Conservation (phyloP, 1,140 invertebrate genomes). For the Dinoponera quadriceps region DNA sequence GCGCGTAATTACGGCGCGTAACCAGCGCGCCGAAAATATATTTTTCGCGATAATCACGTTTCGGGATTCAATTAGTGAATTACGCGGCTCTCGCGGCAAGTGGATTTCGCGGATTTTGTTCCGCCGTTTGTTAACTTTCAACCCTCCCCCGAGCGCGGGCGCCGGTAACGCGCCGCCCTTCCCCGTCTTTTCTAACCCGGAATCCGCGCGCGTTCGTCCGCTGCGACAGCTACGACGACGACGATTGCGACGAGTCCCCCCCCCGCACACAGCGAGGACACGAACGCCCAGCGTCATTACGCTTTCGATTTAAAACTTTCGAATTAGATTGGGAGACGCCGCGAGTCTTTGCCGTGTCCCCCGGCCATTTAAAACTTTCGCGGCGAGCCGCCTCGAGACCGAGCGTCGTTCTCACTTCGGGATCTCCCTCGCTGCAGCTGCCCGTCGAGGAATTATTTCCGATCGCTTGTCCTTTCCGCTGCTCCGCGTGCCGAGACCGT, state of each 20-base stretch:
- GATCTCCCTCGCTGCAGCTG: constrained; percentile 36
- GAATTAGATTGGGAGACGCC: constrained; percentile 73
- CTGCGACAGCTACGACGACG: neutral
- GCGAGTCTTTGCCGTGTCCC: constrained; percentile 48
- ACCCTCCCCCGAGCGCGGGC: neutral
- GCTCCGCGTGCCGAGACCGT: constrained; percentile 18
- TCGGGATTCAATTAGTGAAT: constrained; percentile 31
- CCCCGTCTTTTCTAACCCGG: neutral
- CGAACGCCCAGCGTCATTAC: constrained; percentile 54
- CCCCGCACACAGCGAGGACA: neutral
- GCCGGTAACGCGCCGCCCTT: neutral
- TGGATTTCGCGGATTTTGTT: constrained; percentile 12
- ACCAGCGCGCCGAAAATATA: constrained; percentile 2
- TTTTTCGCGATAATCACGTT: neutral
- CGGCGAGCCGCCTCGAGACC: constrained; percentile 4
- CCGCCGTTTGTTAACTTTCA: neutral
- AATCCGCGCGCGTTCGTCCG: no score
- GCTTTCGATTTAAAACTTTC: constrained; percentile 73
- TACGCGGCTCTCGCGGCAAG: neutral
- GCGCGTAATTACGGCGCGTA: constrained; percentile 3
- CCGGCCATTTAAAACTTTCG: constrained; percentile 62
- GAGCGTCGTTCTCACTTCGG: constrained; percentile 5
- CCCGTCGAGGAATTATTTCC: constrained; percentile 59
- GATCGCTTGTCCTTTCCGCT: constrained; percentile 58
- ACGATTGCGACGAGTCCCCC: neutral